Evolutionary conservation across 2,888 invertebrate genomes (phyloP), one percentile per base, ranked within the genome.

Genomic region (Eretmocerus hayati): DNA sequence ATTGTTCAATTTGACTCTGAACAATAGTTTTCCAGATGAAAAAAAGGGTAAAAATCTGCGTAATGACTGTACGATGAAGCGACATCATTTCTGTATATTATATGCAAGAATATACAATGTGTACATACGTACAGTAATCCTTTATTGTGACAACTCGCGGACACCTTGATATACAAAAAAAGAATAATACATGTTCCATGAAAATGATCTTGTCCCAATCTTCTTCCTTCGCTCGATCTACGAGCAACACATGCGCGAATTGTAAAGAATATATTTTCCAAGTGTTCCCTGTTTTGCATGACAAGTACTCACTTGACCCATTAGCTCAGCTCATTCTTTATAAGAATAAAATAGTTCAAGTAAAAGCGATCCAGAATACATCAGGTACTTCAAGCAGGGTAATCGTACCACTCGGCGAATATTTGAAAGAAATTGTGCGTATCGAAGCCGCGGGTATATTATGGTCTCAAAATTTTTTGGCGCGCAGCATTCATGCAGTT

Each of bases 151-250:
- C 37, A 5, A 19, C n/a, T 3, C 8, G 8, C 38, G 38, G 48
- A 45, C 15, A 39, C 30, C 33, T 45, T 48, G 23, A 44, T 46
- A 23, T 39, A 15, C 31, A 42, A 35, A 39, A 54, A 42, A 42
- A 15, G 52, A 37, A 50, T 35, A 38, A 16, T 30, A 37, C 30
- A 42, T 32, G 37, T 30, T 15, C 5, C 18, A n/a, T 19, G 16
- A n/a, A n/a, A n/a, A n/a, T n/a, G n/a, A n/a, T n/a, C n/a, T n/a
- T n/a, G n/a, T n/a, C n/a, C n/a, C n/a, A n/a, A n/a, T n/a, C n/a
- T n/a, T 49, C 39, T 15, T 53, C 45, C 46, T 48, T 46, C 52
- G 51, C 57, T 58, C 58, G 53, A 37, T 58, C 55, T 38, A 58
- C 57, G 56, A 58, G 58, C 58, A 57, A 47, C 22, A 3, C 46